Evolutionary conservation across 2,113 vertebrate genomes (phyloP), one percentile per base, ranked within the genome.

Genomic region (Oryzias celebensis): DNA sequence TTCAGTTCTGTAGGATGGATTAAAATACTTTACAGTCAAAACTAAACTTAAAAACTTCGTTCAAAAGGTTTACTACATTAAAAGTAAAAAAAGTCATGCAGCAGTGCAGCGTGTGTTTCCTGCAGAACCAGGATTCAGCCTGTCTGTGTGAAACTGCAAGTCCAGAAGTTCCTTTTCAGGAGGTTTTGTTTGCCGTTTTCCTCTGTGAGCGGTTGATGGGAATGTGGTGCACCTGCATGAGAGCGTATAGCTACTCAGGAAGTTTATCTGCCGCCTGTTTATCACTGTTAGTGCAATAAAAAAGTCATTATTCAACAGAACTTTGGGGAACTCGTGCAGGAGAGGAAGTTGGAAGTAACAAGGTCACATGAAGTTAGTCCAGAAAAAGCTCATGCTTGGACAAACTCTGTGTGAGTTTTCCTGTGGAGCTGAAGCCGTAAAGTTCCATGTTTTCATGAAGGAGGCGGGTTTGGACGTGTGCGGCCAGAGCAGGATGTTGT

Each of bases 201-300:
- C 79, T 58, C 7, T 42, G 75, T 65, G 22, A 82, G 66, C 68
- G 12, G 65, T 83, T 80, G 68, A 75, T 62, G 65, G 67, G 59
- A 86, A 80, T 13, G 18, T 42, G 48, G 18, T 58, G 62, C 82
- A 85, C 52, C 82, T 86, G 79, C 73, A 67, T 57, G 53, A 61
- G 68, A 76, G 61, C 66, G 70, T 76, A 76, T 73, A 51, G 79
- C 58, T 68, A 51, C 66, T 82, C 76, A 71, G 84, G 85, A 86
- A 81, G 81, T 86, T 85, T 86, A 68, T 59, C 72, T 61, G 49
- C 23, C 6, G 23, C 78, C 70, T 87, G 85, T 90, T 88, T 85
- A 78, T 85, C 78, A 70, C 59, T 64, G 65, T 74, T 75, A 87
- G 80, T 60, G 63, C 71, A 52, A 64, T 31, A 52, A 65, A 46